These are phyloP conservation scores for Stigmatopora nigra DNA, from an alignment of 2,113 vertebrate species.

Conservation along the genomic window DNA sequence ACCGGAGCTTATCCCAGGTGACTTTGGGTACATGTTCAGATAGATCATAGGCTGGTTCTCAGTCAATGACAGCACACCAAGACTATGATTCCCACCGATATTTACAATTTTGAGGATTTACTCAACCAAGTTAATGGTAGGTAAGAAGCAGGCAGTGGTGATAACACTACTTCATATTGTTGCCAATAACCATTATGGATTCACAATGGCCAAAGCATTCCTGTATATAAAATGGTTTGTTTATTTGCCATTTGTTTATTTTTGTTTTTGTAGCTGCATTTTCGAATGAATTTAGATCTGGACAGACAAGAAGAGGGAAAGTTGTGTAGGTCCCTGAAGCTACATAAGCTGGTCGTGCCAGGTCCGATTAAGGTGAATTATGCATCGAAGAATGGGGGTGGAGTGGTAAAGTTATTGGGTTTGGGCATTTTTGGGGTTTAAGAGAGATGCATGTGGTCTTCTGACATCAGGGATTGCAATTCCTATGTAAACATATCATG, in stretches of 20 bases:
- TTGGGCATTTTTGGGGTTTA: conserved; percentile 38
- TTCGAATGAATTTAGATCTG: conserved; percentile 47
- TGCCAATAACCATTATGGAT: no score
- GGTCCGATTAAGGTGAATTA: conserved; percentile 60
- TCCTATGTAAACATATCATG: conserved; percentile 15
- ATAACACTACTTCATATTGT: no score
- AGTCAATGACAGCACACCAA: background rate
- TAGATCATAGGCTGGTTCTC: background rate
- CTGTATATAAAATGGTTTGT: no score
- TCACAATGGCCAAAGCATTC: no score
- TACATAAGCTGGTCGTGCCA: conserved; percentile 57
- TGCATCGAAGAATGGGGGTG: conserved; percentile 35
- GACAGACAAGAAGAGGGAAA: conserved; percentile 54
- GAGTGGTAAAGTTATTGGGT: conserved; percentile 29
- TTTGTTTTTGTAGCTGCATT: conserved; percentile 13
- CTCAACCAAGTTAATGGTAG: no score
- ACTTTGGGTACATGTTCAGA: no score
- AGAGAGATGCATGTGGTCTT: background rate
- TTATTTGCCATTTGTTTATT: no score
- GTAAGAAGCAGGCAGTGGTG: no score
- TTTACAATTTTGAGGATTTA: background rate
- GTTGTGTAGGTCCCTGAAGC: conserved; percentile 39
- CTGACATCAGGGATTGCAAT: background rate
- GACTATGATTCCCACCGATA: background rate
- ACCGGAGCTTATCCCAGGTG: no score